phyloP scores from a whole-genome alignment of 2,113 vertebrate genomes.

The Cairina moschata region DNA sequence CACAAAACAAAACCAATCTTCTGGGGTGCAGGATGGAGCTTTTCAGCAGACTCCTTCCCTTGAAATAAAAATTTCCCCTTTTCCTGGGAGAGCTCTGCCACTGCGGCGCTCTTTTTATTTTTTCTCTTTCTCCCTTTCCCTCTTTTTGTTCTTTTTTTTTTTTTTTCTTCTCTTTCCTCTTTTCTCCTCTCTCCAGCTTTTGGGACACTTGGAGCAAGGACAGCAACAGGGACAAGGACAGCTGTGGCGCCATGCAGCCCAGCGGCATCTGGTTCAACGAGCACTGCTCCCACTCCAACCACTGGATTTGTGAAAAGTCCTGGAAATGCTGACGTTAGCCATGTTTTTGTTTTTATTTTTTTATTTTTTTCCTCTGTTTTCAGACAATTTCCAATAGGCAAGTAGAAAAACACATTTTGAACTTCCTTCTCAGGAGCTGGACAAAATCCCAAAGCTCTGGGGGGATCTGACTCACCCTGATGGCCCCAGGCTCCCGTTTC shows the following conservation, averaged over 20 bases:
- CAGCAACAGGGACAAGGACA: neutral
- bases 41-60: neutral
- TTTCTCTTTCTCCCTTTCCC: no score
- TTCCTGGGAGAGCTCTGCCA: accelerated
- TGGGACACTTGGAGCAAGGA: neutral
- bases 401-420: neutral
- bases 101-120: accelerated
- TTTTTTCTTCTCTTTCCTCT: accelerated
- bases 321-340: neutral
- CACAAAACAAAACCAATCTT: no score
- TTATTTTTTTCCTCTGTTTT: neutral
- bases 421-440: accelerated
- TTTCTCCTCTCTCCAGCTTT: neutral
- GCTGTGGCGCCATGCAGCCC: neutral
- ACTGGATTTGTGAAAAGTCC: neutral
- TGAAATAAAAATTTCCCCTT: accelerated
- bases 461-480: no score
- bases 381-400: accelerated
- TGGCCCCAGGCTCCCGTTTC: neutral
- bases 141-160: neutral
- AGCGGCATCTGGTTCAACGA: neutral
- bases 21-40: no score
- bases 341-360: neutral
- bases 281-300: neutral
- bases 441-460: accelerated